Evolutionary conservation across 2,113 vertebrate species (phyloP), one percentile per base, ranked within the genome.

Genomic region (Poeciliopsis occidentalis): DNA sequence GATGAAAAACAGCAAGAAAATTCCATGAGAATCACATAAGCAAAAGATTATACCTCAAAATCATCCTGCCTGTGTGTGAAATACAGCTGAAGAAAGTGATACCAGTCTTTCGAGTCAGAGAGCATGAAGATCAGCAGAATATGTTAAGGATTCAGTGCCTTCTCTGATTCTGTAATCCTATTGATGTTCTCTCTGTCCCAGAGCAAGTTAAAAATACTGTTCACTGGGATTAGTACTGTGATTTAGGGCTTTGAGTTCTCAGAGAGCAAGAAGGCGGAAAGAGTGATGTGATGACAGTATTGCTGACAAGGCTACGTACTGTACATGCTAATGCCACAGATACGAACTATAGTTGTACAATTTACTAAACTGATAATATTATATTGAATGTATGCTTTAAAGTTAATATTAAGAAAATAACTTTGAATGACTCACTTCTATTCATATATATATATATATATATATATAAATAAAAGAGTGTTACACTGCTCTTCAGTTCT

Each of bases 131-230:
- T 93, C 83, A 91, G 74, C 79, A 80, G 81, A 82, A 79, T 76
- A 85, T 85, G 90, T 91, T 79, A 67, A 76, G 82, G 91, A 89
- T 91, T 92, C 85, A 86, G 86, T 86, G 82, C 85, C 89, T 76
- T 88, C 79, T 81, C 91, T 89, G 88, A 87, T 76, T 92, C 88
- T 87, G 75, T 95, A 95, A 95, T 95, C 94, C 89, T 85, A 92
- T 94, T 92, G 90, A 89, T 91, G 91, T 88, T 89, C 89, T 93
- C 93, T 91, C 91, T 89, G 89, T 92, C 90, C 84, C 70, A 93
- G 86, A 76, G 37, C 87, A 85, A 91, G 93, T 94, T 95, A 95
- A 94, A 95, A 95, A 95, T 95, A 95, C 92, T 92, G 90, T 91
- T 90, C 73, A 75, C 82, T 41, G 79, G 90, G 93, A 94, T 95